Base-by-base conservation (phyloP, 2,888 invertebrate species). In the Epistrophe grossulariae region DNA sequence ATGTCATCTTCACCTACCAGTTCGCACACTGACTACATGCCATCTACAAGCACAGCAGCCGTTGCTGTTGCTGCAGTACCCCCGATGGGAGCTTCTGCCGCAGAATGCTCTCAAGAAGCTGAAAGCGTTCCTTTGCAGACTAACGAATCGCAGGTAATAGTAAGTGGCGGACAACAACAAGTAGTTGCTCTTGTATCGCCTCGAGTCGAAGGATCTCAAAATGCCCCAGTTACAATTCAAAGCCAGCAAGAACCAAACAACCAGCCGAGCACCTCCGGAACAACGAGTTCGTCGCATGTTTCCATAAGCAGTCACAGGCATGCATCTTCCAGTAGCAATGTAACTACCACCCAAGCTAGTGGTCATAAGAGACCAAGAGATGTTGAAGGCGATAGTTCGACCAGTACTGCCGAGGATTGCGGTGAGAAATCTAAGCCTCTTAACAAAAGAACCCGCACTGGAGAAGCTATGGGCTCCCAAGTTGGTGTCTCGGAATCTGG, bases 11-110 rank as follows among this genome's bases (percentile, higher is more conserved):
- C 95, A n/a, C 96, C 96, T 1, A 96, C 96, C 0, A 96, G 95
- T 76, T 95, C 95, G 2, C 95, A 96, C 88, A 97, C 97, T 0
- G 97, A 97, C 92, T 97, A 97, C 92, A 97, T 97, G 94, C 97
- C 97, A 1, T 97, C 97, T 0, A 97, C 97, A 2, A 97, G 97
- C 35, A 96, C 97, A 0, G 94, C 94, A 59, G 92, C 92, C 9
- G 93, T 93, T 45, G 93, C 95, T 68, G 94, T 96, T 68, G 96
- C 96, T 71, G 95, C 95, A 28, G 95, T 96, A 17, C 95, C 96
- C 59, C 95, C 96, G 1, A 93, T 93, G 93, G 93, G 92, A 0
- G 90, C 92, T 10, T 90, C 90, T 13, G 91, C 92, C 0, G 92
- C 93, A 3, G 93, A 93, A 88, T 95, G 91, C 92, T 94, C 89